Evolutionary conservation across 2,888 invertebrate species (phyloP).

Genomic region (Agonopterix heracliana): DNA sequence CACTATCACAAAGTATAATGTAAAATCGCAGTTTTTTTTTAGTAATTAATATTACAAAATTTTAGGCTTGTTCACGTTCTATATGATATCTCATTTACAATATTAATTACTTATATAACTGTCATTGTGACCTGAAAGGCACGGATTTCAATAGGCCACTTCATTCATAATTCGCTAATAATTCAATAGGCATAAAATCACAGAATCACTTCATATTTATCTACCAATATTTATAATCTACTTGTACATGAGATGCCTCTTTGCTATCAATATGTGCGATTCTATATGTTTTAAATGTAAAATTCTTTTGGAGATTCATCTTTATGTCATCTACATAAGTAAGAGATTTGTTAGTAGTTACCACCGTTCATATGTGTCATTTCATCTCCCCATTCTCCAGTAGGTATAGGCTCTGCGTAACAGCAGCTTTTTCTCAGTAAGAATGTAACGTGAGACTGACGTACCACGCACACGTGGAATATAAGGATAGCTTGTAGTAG

Average conservation of each 20-base stretch:
- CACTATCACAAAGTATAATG: slow-evolving; percentile 19
- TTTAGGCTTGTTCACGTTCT: too few relatives aligned
- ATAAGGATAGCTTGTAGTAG: slow-evolving; percentile 84
- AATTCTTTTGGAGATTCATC: too few relatives aligned
- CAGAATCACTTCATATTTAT: not conserved
- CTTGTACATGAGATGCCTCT: not conserved
- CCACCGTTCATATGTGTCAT: slow-evolving; percentile 90
- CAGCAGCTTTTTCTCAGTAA: slow-evolving; percentile 87
- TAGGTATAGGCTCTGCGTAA: slow-evolving; percentile 82
- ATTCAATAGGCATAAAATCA: not conserved
- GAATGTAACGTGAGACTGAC: slow-evolving; percentile 87
- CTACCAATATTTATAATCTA: not conserved
- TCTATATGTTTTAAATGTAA: too few relatives aligned
- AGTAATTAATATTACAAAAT: too few relatives aligned
- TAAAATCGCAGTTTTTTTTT: too few relatives aligned
- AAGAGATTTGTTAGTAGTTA: slow-evolving; percentile 34
- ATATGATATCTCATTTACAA: too few relatives aligned
- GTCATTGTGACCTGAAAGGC: not conserved
- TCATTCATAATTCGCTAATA: too few relatives aligned
- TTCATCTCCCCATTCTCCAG: slow-evolving; percentile 92
- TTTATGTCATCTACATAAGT: too few relatives aligned
- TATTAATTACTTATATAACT: too few relatives aligned
- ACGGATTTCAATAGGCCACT: not conserved
- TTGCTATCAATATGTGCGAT: too few relatives aligned
- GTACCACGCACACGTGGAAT: slow-evolving; percentile 85